phyloP scores from a whole-genome alignment of 2,113 vertebrate species.

The Phylloscopus trochiloides region DNA sequence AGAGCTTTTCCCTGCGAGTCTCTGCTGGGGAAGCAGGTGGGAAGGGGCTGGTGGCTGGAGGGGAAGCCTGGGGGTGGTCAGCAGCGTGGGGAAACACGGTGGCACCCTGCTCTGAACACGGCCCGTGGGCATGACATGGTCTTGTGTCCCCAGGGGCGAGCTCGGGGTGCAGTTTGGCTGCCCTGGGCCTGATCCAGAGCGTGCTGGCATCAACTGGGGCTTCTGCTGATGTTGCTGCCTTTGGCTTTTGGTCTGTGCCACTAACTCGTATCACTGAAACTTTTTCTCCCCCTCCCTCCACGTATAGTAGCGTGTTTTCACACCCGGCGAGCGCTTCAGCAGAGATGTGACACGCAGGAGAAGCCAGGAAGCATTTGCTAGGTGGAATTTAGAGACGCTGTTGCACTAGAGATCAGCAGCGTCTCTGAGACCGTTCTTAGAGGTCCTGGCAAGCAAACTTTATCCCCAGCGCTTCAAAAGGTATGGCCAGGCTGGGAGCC shows the following conservation, averaged over 20 bases:
- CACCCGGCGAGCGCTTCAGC: not conserved
- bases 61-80: not conserved
- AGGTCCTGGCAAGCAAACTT: conserved; percentile 40
- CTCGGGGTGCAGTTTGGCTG: not conserved
- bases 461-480: not conserved
- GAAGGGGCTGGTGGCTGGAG: not conserved
- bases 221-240: not conserved
- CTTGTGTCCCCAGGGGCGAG: accelerated
- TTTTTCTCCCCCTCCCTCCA: not conserved
- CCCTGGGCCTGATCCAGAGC: not conserved
- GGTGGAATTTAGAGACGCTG: not conserved
- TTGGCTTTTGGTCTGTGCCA: not conserved
- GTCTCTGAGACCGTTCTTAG: not conserved
- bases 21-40: not conserved
- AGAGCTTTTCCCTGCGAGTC: not conserved
- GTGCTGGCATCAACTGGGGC: not conserved
- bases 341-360: not conserved
- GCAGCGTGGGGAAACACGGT: accelerated
- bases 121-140: accelerated
- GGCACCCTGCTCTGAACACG: not conserved
- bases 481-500: not conserved
- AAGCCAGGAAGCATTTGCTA: not conserved
- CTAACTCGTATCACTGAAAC: not conserved
- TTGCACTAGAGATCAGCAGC: not conserved
- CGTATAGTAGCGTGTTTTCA: not conserved